Percentiles rank a stretch among this genome's conserved stretches.
Conservation (phyloP, 2,888 invertebrate genomes). For the Cerastoderma edule region DNA sequence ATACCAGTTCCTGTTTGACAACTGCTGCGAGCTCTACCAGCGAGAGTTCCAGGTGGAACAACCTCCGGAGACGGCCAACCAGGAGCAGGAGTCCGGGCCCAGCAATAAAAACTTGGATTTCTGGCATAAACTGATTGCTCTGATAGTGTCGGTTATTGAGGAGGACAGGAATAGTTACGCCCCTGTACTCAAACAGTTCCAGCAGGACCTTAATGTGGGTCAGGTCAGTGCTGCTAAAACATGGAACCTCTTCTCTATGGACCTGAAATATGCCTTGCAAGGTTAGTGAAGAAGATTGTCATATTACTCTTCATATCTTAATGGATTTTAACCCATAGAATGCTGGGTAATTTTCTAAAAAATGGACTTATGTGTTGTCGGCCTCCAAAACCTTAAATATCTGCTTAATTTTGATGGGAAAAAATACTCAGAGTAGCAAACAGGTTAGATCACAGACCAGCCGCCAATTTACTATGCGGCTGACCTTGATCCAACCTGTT, state of each 20-base stretch:
- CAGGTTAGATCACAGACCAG: too few relatives aligned
- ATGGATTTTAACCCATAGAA: too few relatives aligned
- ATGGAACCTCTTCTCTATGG: constrained; percentile 98
- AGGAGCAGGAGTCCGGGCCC: constrained; percentile 87
- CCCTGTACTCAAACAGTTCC: constrained; percentile 99
- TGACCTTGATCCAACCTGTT: too few relatives aligned
- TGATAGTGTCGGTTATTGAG: constrained; percentile 99
- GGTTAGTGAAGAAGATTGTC: constrained; percentile 82
- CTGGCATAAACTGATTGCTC: constrained; percentile 98
- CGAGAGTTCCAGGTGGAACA: constrained; percentile 83
- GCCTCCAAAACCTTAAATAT: too few relatives aligned
- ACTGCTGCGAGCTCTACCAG: constrained; percentile 98
- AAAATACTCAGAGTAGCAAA: too few relatives aligned
- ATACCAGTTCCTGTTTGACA: constrained; percentile 99
- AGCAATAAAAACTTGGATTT: constrained; percentile 95
- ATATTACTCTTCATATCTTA: too few relatives aligned
- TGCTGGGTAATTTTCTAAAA: too few relatives aligned
- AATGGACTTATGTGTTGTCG: too few relatives aligned
- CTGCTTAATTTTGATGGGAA: too few relatives aligned
- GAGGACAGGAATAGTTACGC: constrained; percentile 99
- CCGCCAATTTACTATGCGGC: too few relatives aligned
- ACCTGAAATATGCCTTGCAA: constrained; percentile 97
- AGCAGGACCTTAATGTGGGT: constrained; percentile 99
- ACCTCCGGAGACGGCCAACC: constrained; percentile 63
- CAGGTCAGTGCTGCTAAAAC: constrained; percentile 98